These are phyloP conservation scores for Luehdorfia chinensis DNA, from an alignment of 1,140 invertebrate genomes.

Conservation along the genomic window DNA sequence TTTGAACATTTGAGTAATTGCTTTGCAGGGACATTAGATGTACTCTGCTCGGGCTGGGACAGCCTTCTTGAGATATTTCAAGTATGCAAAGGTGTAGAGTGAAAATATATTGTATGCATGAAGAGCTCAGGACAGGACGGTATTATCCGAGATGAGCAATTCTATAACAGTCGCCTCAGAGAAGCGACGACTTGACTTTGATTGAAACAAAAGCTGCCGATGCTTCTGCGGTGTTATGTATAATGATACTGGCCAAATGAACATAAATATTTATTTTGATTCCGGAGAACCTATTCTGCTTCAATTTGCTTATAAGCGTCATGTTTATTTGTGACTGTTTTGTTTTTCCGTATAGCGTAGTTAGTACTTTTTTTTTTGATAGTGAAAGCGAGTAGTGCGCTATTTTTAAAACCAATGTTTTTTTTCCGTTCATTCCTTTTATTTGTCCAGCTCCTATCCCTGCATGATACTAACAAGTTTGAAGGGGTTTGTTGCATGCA, in stretches of 20 bases:
- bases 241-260: slow-evolving; percentile 74
- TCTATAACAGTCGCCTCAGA: not conserved
- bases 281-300: slow-evolving; percentile 77
- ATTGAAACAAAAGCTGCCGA: slow-evolving; percentile 36
- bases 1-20: slow-evolving; percentile 58
- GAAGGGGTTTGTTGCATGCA: slow-evolving; percentile 57
- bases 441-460: slow-evolving; percentile 44
- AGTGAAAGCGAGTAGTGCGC: slow-evolving; percentile 64
- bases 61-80: slow-evolving; percentile 55
- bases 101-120: slow-evolving; percentile 47
- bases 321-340: slow-evolving; percentile 71
- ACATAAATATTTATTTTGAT: slow-evolving; percentile 71
- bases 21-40: slow-evolving; percentile 57
- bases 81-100: slow-evolving; percentile 45
- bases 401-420: slow-evolving; percentile 74
- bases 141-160: not conserved
- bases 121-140: slow-evolving; percentile 20
- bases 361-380: slow-evolving; percentile 64
- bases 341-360: slow-evolving; percentile 62
- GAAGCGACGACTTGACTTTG: slow-evolving; percentile 18
- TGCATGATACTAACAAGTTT: slow-evolving; percentile 66
- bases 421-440: slow-evolving; percentile 61
- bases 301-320: slow-evolving; percentile 74
- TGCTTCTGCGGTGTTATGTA: slow-evolving; percentile 59
- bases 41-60: slow-evolving; percentile 62